These are phyloP conservation scores for Drosophila lowei DNA, from an alignment of 1,140 invertebrate genomes.

Conservation along the genomic window DNA sequence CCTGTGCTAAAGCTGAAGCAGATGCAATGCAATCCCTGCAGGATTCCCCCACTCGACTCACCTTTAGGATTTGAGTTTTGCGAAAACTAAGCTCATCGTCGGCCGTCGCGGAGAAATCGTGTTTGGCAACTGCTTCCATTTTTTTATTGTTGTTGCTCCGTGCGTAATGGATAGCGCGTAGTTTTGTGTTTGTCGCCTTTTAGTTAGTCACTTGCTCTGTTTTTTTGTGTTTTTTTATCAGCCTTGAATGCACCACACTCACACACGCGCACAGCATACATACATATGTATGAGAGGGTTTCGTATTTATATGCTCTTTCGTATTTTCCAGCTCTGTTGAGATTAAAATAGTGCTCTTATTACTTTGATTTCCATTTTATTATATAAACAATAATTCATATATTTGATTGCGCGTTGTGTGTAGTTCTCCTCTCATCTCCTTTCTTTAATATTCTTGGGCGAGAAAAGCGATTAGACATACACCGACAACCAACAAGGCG, in stretches of 20 bases:
- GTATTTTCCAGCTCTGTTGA: slow-evolving; percentile 6
- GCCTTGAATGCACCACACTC: slow-evolving; percentile 52
- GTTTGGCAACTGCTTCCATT: slow-evolving; percentile 99
- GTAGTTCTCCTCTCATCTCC: slow-evolving; percentile 35
- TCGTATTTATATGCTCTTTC: too few relatives aligned
- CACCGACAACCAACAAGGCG: slow-evolving; percentile 70
- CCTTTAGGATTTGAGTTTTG: slow-evolving; percentile 97
- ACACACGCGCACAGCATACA: slow-evolving; percentile 41
- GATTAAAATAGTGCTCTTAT: slow-evolving; percentile 30
- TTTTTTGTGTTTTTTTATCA: slow-evolving; percentile 52
- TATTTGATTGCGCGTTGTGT: slow-evolving; percentile 47
- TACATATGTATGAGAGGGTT: slow-evolving; percentile 22
- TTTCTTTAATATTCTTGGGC: slow-evolving; percentile 48
- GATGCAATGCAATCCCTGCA: slow-evolving; percentile 36
- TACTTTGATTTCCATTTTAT: slow-evolving; percentile 39
- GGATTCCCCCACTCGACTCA: slow-evolving; percentile 83
- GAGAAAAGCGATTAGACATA: slow-evolving; percentile 76
- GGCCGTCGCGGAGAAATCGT: slow-evolving; percentile 98
- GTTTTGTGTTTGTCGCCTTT: slow-evolving; percentile 25
- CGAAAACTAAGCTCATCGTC: slow-evolving; percentile 99
- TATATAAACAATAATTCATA: slow-evolving; percentile 76
- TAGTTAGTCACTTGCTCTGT: slow-evolving; percentile 44
- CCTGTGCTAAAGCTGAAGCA: slow-evolving; percentile 13
- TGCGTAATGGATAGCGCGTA: slow-evolving; percentile 30
- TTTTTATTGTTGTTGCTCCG: slow-evolving; percentile 32